A percentile compares a stretch with the other conserved stretches of the same genome.
phyloP scores from a whole-genome alignment of 2,797 vertebrate genomes.

The Sylvia borin region DNA sequence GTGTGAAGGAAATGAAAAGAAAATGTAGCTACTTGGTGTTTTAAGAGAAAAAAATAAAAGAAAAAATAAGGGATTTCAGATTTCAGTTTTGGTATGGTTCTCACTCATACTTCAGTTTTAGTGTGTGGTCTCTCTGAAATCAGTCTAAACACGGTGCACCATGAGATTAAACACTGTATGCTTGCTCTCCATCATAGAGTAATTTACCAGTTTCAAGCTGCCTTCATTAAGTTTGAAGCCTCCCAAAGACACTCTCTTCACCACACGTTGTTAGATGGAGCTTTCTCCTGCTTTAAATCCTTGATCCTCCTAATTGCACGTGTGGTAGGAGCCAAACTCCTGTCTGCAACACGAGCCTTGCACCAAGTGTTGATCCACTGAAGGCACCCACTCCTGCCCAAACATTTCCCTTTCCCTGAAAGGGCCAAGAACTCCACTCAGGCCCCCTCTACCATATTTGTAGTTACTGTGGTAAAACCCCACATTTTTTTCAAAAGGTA shows the following conservation, averaged over 20 bases:
- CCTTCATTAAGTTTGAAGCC: neutral
- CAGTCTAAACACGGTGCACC: neutral
- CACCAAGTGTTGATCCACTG: neutral
- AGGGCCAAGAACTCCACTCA: neutral
- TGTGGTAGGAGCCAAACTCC: neutral
- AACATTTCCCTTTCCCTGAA: neutral
- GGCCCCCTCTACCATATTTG: neutral
- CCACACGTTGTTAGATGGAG: neutral
- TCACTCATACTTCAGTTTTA: neutral
- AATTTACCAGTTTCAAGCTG: neutral
- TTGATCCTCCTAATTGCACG: neutral
- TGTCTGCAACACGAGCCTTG: neutral
- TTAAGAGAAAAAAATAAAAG: neutral
- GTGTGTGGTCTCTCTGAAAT: neutral
- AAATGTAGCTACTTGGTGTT: fast-evolving
- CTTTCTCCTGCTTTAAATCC: neutral
- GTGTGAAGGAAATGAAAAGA: neutral
- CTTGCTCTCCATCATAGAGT: neutral
- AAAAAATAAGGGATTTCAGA: neutral
- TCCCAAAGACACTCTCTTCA: neutral
- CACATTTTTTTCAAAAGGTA: neutral
- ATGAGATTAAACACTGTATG: neutral
- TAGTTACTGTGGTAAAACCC: neutral
- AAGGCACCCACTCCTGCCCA: neutral
- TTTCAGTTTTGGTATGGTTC: neutral